Percentiles rank a stretch among this genome's conserved stretches.
phyloP scores from a whole-genome alignment of 1,140 invertebrate species.

The Drosophila chauvacae region DNA sequence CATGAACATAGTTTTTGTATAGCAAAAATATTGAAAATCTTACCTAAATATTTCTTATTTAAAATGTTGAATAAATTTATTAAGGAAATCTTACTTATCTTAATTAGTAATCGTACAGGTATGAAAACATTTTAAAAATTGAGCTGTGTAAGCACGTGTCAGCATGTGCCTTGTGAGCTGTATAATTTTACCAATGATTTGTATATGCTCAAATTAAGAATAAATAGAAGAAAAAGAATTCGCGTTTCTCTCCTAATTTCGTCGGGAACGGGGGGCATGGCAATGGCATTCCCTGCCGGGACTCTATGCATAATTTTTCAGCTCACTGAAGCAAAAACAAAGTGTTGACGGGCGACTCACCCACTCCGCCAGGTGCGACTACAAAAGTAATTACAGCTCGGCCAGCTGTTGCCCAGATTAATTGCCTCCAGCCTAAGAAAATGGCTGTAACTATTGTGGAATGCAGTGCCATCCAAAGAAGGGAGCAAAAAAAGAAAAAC shows the following conservation, averaged over 20 bases:
- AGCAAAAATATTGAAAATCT: neutral
- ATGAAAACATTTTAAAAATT: neutral
- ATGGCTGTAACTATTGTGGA: slow-evolving; percentile 18
- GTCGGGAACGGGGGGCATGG: slow-evolving; percentile 21
- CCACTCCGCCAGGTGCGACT: slow-evolving; percentile 38
- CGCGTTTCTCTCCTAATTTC: neutral
- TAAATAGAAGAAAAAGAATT: neutral
- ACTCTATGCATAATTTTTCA: slow-evolving; percentile 73
- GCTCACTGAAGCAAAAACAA: slow-evolving; percentile 70
- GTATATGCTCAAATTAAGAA: neutral
- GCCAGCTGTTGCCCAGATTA: slow-evolving; percentile 73
- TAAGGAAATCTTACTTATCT: too few relatives aligned
- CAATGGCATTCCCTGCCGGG: slow-evolving; percentile 10
- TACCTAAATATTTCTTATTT: neutral
- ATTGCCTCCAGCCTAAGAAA: slow-evolving; percentile 46
- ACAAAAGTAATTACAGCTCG: slow-evolving; percentile 68
- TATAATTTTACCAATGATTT: neutral
- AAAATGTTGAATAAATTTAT: neutral
- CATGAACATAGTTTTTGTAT: neutral
- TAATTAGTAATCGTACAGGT: too few relatives aligned
- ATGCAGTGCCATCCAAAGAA: slow-evolving; percentile 8
- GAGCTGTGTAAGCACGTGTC: neutral
- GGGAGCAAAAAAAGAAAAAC: neutral
- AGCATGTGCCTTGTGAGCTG: neutral
- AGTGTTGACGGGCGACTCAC: slow-evolving; percentile 40